Conservation (phyloP, 2,797 vertebrate species). For the Rachycentron canadum region DNA sequence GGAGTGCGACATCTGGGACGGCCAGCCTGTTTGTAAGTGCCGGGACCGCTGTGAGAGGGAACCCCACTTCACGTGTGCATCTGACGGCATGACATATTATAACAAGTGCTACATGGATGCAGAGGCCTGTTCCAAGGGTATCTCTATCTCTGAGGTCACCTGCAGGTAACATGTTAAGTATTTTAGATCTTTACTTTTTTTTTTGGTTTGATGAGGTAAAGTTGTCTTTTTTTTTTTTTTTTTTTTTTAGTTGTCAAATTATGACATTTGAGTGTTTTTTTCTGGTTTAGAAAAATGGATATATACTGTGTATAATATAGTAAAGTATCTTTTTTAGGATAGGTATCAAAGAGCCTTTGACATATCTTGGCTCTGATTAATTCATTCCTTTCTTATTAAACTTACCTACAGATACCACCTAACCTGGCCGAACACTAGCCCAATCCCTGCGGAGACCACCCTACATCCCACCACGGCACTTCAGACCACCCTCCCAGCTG, state of each 20-base stretch:
- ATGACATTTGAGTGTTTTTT: neutral
- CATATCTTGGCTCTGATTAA: constrained; percentile 39
- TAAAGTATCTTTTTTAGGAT: neutral
- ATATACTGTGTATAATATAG: neutral
- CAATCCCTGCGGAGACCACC: constrained; percentile 91
- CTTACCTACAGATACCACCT: constrained; percentile 91
- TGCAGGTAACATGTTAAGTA: constrained; percentile 90
- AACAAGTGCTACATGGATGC: constrained; percentile 99
- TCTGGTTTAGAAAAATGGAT: neutral
- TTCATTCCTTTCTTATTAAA: constrained; percentile 38
- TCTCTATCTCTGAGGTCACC: constrained; percentile 93
- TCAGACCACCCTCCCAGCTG: constrained; percentile 88
- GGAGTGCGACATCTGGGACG: constrained; percentile 98
- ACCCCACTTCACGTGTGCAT: constrained; percentile 98
- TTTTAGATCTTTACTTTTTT: constrained; percentile 67
- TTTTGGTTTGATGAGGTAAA: constrained; percentile 65
- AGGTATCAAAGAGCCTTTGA: neutral
- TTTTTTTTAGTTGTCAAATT: constrained; percentile 19
- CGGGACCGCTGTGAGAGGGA: constrained; percentile 97
- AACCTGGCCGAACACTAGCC: constrained; percentile 95
- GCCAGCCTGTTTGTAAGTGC: constrained; percentile 98
- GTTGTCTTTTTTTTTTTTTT: constrained; percentile 17
- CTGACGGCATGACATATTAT: constrained; percentile 98
- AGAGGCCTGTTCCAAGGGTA: constrained; percentile 96
- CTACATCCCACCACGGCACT: constrained; percentile 90